phyloP scores from a whole-genome alignment of 2,113 vertebrate genomes.

The Macroglossus sobrinus region DNA sequence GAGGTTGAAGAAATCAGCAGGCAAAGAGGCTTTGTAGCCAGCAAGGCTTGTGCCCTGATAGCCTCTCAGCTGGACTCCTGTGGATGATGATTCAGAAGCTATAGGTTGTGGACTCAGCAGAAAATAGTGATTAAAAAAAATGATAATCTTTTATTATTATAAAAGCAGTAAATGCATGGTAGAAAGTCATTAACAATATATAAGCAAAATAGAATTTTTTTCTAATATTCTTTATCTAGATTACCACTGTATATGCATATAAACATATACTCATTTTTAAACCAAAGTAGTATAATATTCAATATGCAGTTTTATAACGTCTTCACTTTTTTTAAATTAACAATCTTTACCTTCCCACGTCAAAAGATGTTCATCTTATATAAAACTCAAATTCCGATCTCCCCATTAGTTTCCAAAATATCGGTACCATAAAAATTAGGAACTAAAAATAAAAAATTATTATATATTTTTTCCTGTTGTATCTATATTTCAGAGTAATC shows the following conservation, averaged over 20 bases:
- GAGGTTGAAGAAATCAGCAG: background rate
- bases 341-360: background rate
- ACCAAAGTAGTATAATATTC: background rate
- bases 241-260: background rate
- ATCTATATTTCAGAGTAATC: background rate
- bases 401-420: background rate
- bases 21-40: background rate
- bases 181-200: background rate
- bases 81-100: background rate
- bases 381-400: slow-evolving; percentile 15
- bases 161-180: background rate
- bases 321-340: background rate
- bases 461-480: slow-evolving; percentile 1
- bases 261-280: background rate
- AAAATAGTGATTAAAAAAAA: background rate
- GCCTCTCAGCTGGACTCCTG: background rate
- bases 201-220: background rate
- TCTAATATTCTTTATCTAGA: background rate
- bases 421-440: background rate
- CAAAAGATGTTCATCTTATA: background rate
- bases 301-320: background rate
- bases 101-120: background rate
- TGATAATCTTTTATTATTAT: background rate
- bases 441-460: background rate
- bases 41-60: background rate